Evolutionary conservation across 2,113 vertebrate species (phyloP).

Genomic region (Pachypanchax playfairii): DNA sequence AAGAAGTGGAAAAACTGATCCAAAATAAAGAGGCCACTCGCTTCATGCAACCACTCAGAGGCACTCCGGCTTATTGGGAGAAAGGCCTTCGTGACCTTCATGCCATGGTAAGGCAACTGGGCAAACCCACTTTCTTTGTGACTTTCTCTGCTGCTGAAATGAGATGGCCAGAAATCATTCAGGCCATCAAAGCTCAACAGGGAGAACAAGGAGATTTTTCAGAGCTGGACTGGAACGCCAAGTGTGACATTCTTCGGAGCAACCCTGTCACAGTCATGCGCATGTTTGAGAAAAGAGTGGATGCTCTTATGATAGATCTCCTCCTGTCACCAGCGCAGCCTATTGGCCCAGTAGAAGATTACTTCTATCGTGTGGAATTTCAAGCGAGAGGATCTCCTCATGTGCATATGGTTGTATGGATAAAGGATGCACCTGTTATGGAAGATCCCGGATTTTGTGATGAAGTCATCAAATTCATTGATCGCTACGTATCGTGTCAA

Average conservation of each 20-base stretch:
- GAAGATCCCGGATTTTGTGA: not conserved
- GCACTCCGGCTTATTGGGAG: not conserved
- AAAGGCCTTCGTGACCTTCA: not conserved
- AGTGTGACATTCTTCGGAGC: constrained; percentile 7
- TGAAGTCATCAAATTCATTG: not conserved
- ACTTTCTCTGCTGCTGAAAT: not conserved
- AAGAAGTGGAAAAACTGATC: not conserved
- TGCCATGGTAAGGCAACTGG: not conserved
- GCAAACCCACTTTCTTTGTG: not conserved
- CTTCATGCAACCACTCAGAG: not conserved
- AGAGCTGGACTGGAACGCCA: not conserved
- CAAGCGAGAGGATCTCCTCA: not conserved
- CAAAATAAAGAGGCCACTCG: not conserved
- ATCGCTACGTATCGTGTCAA: not conserved
- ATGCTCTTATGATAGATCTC: not conserved
- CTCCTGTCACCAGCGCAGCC: not conserved
- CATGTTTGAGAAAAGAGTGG: constrained; percentile 4
- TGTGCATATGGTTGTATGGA: not conserved
- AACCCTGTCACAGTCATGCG: not conserved
- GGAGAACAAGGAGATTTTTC: not conserved
- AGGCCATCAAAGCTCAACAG: constrained; percentile 1
- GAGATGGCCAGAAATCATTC: not conserved
- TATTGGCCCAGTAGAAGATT: not conserved
- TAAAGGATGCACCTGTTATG: not conserved
- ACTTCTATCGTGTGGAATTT: not conserved